Evolutionary conservation across 2,797 vertebrate genomes (phyloP).

Genomic region (Sebastes taczanowskii): DNA sequence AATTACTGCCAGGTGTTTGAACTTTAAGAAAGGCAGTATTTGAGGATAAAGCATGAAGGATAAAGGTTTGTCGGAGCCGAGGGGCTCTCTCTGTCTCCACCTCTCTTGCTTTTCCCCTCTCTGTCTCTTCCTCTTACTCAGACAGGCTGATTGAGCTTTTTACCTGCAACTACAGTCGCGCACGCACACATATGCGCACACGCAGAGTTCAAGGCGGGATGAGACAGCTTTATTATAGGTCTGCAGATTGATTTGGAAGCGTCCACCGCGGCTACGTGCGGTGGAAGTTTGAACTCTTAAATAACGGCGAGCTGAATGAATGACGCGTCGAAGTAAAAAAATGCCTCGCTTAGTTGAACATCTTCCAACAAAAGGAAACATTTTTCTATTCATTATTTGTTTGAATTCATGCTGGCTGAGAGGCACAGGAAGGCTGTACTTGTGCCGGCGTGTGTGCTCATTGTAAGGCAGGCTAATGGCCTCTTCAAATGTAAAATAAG

Average conservation of each 20-base stretch:
- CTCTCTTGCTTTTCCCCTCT: slow-evolving; percentile 20
- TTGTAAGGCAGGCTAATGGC: not conserved
- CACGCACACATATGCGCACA: not conserved
- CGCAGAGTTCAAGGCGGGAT: slow-evolving; percentile 20
- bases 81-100: slow-evolving; percentile 30
- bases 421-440: not conserved
- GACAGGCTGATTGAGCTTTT: slow-evolving; percentile 47
- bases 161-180: slow-evolving; percentile 38
- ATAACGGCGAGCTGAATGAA: not conserved
- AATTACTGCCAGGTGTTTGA: slow-evolving; percentile 74
- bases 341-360: not conserved
- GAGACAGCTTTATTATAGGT: slow-evolving; percentile 33
- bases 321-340: not conserved
- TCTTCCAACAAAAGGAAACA: not conserved
- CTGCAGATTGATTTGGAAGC: slow-evolving; percentile 45
- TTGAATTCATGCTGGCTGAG: not conserved
- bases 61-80: slow-evolving; percentile 69
- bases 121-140: slow-evolving; percentile 41
- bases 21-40: slow-evolving; percentile 68
- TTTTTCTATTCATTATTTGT: not conserved
- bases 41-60: slow-evolving; percentile 63
- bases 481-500: not conserved
- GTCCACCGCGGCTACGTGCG: not conserved
- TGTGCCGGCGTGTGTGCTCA: not conserved
- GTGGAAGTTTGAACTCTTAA: slow-evolving; percentile 10